Evolutionary conservation across 1,140 invertebrate species (phyloP).

Genomic region (Drosophila jambulina): DNA sequence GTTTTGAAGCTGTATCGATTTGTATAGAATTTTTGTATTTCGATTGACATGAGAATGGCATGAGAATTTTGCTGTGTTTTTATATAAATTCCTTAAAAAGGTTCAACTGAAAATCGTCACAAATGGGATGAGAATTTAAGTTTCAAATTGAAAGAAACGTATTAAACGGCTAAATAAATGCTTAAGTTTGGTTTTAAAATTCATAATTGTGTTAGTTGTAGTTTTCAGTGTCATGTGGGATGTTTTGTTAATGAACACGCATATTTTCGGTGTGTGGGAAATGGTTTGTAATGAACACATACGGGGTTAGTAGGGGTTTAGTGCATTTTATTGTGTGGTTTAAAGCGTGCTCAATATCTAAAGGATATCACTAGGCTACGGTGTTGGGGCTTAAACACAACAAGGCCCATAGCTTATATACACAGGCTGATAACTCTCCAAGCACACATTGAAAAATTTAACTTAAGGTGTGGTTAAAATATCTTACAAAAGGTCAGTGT

Average conservation of each 20-base stretch:
- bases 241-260: conserved; percentile 3
- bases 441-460: conserved; percentile 24
- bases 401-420: conserved; percentile 33
- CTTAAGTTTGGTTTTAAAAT: neutral
- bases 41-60: conserved; percentile 69
- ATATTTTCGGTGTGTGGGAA: conserved; percentile 11
- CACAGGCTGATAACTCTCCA: conserved; percentile 29
- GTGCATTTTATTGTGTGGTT: conserved; percentile 37
- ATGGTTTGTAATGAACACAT: conserved; percentile 39
- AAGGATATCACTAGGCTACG: conserved; percentile 9
- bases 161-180: neutral
- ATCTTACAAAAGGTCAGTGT: conserved; percentile 29
- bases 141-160: conserved; percentile 15
- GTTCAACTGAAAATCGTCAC: conserved; percentile 14
- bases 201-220: conserved; percentile 12
- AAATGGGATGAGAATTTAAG: conserved; percentile 34
- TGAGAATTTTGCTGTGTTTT: conserved; percentile 75
- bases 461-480: conserved; percentile 2
- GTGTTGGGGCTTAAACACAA: conserved; percentile 29
- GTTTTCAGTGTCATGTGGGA: conserved; percentile 1
- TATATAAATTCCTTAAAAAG: neutral
- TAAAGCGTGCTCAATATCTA: conserved; percentile 41
- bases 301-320: conserved; percentile 12
- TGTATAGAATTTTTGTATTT: conserved; percentile 54
- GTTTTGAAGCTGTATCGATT: conserved; percentile 54